Evolutionary conservation across 2,113 vertebrate species (phyloP), one percentile per base, ranked within the genome.

Genomic region (Spea multiplicata): DNA sequence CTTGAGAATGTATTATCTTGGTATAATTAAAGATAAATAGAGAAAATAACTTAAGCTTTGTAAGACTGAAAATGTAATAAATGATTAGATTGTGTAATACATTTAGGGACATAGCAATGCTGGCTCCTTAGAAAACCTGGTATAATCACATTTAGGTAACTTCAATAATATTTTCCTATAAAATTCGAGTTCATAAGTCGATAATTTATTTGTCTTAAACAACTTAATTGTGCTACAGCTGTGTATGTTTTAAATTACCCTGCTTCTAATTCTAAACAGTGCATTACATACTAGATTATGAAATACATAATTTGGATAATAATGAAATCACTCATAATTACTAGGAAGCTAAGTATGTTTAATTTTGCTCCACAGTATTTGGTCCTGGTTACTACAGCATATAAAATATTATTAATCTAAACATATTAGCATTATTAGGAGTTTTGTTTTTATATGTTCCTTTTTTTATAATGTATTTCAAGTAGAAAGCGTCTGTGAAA

Each of bases 191-290:
- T 80, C 13, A 45, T 68, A 48, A 48, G 16, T 45, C 17, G 48
- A 16, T 65, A 10, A 72, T 71, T 80, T 74, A 68, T 80, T 74
- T 73, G 5, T 68, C 71, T 30, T 12, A 14, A 65, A 7, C 30
- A 67, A 74, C 68, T 59, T 52, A 44, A 53, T 59, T 44, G 44
- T 74, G 53, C 16, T 59, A 72, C 50, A 48, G 71, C 16, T 8
- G 71, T 68, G 71, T 61, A 80, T 80, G 78, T 74, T 80, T 80
- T 46, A 74, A 68, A 80, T 80, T 80, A 80, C 53, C 57, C 44
- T 74, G 71, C 3, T 49, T 64, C 49, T 80, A 80, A 80, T 80
- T 74, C 71, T 80, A 80, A 80, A 80, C 78, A 80, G 78, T 53
- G 48, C 71, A 68, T 80, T 80, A 68, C 66, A 80, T 80, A 80